phyloP scores from a whole-genome alignment of 2,888 invertebrate genomes.

The Tachina lurida region DNA sequence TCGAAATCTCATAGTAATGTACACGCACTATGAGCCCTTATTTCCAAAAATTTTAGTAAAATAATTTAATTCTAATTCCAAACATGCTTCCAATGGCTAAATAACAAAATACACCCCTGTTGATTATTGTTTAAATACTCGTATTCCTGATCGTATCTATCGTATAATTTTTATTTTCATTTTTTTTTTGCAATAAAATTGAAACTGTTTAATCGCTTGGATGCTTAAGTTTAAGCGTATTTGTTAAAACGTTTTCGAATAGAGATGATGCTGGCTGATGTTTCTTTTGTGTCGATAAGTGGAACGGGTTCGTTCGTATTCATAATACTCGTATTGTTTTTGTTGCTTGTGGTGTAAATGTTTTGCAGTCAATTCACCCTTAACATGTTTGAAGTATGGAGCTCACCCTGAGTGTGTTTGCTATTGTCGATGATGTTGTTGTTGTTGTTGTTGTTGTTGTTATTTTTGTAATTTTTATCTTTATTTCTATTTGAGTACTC shows the following conservation, averaged over 20 bases:
- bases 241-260: slow-evolving; percentile 42
- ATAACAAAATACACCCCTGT: not conserved
- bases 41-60: not conserved
- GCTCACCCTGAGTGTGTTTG: slow-evolving; percentile 45
- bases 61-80: not conserved
- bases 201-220: slow-evolving; percentile 54
- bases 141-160: not conserved
- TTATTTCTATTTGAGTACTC: slow-evolving; percentile 69
- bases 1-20: too few species aligned
- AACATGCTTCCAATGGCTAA: not conserved
- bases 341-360: slow-evolving; percentile 29
- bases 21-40: too few species aligned
- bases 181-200: slow-evolving; percentile 33
- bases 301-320: slow-evolving; percentile 7
- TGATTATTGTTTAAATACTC: not conserved
- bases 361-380: slow-evolving; percentile 62
- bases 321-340: slow-evolving; percentile 25
- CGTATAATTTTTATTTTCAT: not conserved
- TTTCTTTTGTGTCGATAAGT: slow-evolving; percentile 25
- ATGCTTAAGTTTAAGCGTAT: slow-evolving; percentile 51
- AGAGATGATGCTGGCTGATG: slow-evolving; percentile 36
- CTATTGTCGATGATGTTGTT: slow-evolving; percentile 3
- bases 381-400: slow-evolving; percentile 30
- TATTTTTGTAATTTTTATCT: slow-evolving; percentile 63
- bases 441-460: slow-evolving; percentile 3